Base-by-base conservation (phyloP, 2,888 invertebrate genomes). In the Drosophila atroscutellata region DNA sequence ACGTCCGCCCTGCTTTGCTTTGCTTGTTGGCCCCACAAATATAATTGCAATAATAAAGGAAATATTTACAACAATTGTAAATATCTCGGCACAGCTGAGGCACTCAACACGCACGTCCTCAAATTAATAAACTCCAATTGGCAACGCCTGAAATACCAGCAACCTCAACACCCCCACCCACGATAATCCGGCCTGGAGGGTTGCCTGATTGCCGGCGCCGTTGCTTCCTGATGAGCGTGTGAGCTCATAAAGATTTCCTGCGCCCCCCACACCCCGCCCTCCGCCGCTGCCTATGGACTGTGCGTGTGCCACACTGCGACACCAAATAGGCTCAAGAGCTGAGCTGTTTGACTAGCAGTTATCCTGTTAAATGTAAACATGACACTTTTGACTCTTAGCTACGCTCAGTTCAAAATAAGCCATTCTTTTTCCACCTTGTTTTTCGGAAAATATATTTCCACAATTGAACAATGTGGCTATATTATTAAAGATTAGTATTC, bases 11-110 rank as follows among this genome's bases (percentile, higher is more conserved):
- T 11, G 39, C 39, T 20, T 28, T 28, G 28, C 7, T 28, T 28
- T 28, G 30, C 30, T 30, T 42, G 11, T 42, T 37, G n/a, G 49
- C 60, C 72, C 59, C 74, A 85, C 82, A 87, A 87, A 89, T 90
- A 90, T 87, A 87, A 90, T 90, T 90, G 77, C 80, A 90, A 90
- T 80, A 87, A 90, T 87, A 87, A 90, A 87, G 88, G 88, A 90
- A 87, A 90, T 90, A 90, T 81, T 87, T 89, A 89, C 86, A 90
- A 75, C 85, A 89, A 87, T 90, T 90, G 90, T 87, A 89, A 87
- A 87, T 87, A 89, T 80, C 88, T 87, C 76, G 74, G 86, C 62
- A 34, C 45, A 74, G 34, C 64, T 75, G 30, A 36, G 63, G 76
- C 66, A 71, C 77, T 79, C 74, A 71, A 75, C 90, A 89, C 89